Evolutionary conservation across 2,888 invertebrate species (phyloP).

Genomic region (Agrochola lota): DNA sequence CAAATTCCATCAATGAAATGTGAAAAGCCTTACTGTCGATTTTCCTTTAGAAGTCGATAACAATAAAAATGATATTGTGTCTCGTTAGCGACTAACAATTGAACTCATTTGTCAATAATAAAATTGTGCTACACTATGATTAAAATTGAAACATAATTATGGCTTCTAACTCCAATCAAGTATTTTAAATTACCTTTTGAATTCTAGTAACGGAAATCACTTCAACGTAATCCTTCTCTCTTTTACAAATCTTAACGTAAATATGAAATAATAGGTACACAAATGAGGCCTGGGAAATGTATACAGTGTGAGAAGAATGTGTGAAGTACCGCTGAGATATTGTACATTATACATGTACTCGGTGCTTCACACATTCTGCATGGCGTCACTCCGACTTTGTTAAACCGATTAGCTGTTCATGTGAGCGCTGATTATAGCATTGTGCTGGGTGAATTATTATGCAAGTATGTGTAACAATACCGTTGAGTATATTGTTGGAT

Average conservation of each 20-base stretch:
- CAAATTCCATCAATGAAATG: neutral
- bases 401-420: conserved; percentile 57
- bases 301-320: neutral
- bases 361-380: conserved; percentile 24
- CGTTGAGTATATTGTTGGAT: conserved; percentile 18
- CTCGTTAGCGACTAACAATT: no score
- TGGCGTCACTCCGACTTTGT: conserved; percentile 47
- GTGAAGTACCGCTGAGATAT: no score
- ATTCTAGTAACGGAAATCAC: neutral
- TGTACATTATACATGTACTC: neutral
- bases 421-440: conserved; percentile 49
- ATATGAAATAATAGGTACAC: conserved; percentile 36
- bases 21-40: no score
- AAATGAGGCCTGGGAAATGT: conserved; percentile 21
- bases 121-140: neutral
- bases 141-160: neutral
- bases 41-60: no score
- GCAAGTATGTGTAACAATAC: conserved; percentile 49
- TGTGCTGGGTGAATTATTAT: conserved; percentile 53
- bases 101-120: no score
- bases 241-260: conserved; percentile 17
- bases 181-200: neutral
- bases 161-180: neutral
- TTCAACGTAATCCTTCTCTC: conserved; percentile 1
- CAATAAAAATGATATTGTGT: no score